These are phyloP conservation scores for Gephyroberyx darwinii DNA, from an alignment of 2,797 vertebrate species.

Conservation along the genomic window DNA sequence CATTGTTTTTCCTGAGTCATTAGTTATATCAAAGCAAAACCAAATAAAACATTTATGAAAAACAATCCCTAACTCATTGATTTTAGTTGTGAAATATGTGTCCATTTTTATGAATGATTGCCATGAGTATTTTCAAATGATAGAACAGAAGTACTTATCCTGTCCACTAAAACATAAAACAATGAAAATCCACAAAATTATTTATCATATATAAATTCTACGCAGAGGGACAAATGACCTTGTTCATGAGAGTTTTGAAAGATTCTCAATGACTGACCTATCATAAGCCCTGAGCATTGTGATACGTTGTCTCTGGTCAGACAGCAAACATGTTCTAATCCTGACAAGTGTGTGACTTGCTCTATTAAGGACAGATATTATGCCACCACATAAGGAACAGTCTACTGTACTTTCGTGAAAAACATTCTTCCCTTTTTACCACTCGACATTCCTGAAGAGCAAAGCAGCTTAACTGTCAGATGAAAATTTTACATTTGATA, in stretches of 20 bases:
- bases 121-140: no score
- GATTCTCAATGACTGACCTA: background rate
- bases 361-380: background rate
- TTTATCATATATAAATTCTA: no score
- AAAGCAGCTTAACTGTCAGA: background rate
- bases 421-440: background rate
- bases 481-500: background rate
- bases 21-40: background rate
- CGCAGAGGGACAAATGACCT: no score
- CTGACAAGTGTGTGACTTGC: background rate
- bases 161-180: no score
- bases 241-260: slow-evolving; percentile 2
- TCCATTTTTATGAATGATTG: no score
- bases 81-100: no score
- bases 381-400: background rate
- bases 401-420: background rate
- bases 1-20: background rate
- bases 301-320: no score
- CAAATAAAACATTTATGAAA: background rate
- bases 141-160: no score
- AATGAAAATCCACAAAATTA: no score
- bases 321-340: background rate
- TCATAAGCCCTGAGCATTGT: background rate
- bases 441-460: background rate
- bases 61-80: no score